Percentiles rank a stretch among this genome's conserved stretches.
These are phyloP conservation scores for Eilema caniola DNA, from an alignment of 2,888 invertebrate genomes.

Conservation along the genomic window DNA sequence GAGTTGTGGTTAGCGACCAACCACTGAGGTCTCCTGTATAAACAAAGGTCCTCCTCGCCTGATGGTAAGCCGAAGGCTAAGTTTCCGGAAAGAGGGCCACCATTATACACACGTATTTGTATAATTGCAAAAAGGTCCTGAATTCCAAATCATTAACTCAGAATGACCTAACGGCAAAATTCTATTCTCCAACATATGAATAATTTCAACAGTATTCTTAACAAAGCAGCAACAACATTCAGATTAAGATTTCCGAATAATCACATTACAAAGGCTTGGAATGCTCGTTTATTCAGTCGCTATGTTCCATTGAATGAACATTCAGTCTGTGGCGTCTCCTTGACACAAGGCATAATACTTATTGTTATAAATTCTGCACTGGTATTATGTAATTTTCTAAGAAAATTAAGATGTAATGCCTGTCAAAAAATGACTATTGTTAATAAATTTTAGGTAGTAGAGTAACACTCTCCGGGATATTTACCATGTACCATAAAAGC, in stretches of 20 bases:
- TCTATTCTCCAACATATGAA: neutral
- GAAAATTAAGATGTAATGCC: neutral
- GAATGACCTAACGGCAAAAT: no score
- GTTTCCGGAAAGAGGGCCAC: no score
- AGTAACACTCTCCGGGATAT: no score
- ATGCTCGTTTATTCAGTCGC: conserved; percentile 15
- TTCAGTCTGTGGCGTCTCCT: conserved; percentile 57
- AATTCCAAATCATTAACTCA: no score
- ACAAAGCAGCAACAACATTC: neutral
- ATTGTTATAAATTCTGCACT: conserved; percentile 40
- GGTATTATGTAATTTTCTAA: conserved; percentile 6
- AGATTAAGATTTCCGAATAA: neutral
- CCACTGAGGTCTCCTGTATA: no score
- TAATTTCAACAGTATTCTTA: neutral
- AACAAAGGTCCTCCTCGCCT: no score
- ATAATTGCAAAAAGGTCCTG: no score
- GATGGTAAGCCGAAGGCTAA: no score
- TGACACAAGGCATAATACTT: conserved; percentile 58
- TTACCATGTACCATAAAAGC: no score
- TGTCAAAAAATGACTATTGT: neutral
- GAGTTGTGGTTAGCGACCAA: no score
- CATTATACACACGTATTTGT: no score
- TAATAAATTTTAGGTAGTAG: no score
- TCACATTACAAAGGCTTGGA: neutral
- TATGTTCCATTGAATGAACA: conserved; percentile 63